Conservation (phyloP, 1,140 invertebrate species). For the Trichoplusia ni region DNA sequence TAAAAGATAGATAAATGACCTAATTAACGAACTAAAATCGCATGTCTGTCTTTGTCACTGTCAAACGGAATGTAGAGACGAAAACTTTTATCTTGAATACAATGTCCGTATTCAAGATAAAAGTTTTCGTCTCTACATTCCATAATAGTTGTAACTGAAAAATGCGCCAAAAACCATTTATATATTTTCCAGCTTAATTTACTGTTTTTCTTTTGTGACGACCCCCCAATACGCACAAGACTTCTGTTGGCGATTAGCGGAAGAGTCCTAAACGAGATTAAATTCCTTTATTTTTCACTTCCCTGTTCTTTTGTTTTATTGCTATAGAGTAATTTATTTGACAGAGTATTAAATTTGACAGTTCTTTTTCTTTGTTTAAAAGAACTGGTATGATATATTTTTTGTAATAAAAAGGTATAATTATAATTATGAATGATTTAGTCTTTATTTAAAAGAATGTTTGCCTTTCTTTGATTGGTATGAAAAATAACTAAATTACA, state of each 20-base stretch:
- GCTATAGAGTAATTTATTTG: slow-evolving; percentile 53
- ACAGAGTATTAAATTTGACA: slow-evolving; percentile 37
- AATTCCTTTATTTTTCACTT: slow-evolving; percentile 52
- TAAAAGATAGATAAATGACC: no score
- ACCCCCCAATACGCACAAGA: slow-evolving; percentile 41
- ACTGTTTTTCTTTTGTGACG: neutral
- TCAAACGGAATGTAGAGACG: no score
- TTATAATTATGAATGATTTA: slow-evolving; percentile 8
- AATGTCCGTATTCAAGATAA: no score
- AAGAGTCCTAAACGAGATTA: slow-evolving; percentile 49
- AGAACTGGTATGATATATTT: slow-evolving; percentile 22
- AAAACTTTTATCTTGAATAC: no score
- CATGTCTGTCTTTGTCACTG: no score
- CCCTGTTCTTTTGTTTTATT: slow-evolving; percentile 41
- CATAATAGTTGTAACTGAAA: no score
- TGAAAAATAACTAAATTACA: neutral
- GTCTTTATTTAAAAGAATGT: neutral
- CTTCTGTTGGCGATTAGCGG: slow-evolving; percentile 52
- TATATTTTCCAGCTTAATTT: neutral
- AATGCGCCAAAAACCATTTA: neutral
- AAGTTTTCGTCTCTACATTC: no score
- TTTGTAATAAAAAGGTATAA: slow-evolving; percentile 31
- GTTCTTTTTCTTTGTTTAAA: slow-evolving; percentile 31
- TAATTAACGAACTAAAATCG: no score
- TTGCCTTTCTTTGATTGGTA: neutral